Evolutionary conservation across 2,113 vertebrate genomes (phyloP), one percentile per base, ranked within the genome.

Genomic region (Tamias sibiricus): DNA sequence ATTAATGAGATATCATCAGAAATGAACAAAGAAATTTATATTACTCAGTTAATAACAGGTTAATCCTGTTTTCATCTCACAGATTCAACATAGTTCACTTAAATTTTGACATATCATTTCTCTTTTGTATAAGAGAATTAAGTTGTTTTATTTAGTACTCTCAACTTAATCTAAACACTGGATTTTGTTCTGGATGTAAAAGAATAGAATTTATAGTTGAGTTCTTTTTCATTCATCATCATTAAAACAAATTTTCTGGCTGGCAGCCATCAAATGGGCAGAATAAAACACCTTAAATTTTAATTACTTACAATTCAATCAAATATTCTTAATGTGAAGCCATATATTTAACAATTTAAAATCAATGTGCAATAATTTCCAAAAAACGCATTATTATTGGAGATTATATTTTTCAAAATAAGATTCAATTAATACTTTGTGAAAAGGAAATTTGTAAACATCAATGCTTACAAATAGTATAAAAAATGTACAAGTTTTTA

Each of bases 341-440:
- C 66, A 74, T 77, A 64, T 80, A 96, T 49, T 92, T 74, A 87
- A 75, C 59, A 87, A 92, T 97, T 95, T 88, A 88, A 97, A 95
- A 98, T 95, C 81, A 93, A 66, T 75, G 28, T 44, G 11, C 28
- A 96, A 44, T 57, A 96, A 66, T 59, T 64, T 22, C 28, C 47
- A 68, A 6, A 83, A 72, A 88, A 64, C 13, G 44, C 62, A 47
- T 89, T 93, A 83, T 81, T 22, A 26, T 74, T 80, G 12, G 32
- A 81, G 35, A 92, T 81, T 40, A 35, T 84, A 84, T 94, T 95
- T 71, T 89, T 94, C 40, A 84, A 95, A 96, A 83, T 72, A 80
- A 97, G n/a, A 72, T 72, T 95, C 49, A 75, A 10, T 75, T 95
- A 97, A 75, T 35, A 80, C 95, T 62, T 95, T 91, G 42, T 54